Evolutionary conservation across 2,888 invertebrate species (phyloP).

Genomic region (Cerastis leucographa): DNA sequence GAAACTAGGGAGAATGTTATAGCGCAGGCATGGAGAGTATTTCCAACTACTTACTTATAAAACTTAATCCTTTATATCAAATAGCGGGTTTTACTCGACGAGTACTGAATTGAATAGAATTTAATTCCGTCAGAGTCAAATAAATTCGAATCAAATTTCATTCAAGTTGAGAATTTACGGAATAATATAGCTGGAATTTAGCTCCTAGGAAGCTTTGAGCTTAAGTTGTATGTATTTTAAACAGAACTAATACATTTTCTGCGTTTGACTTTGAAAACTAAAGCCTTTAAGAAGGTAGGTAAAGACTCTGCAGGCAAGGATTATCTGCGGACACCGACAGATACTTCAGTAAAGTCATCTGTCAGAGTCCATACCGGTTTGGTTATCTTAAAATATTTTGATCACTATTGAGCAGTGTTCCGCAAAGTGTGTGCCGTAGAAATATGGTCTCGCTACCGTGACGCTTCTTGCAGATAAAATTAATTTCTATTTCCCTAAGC

Average conservation of each 20-base stretch:
- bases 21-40: slow-evolving; percentile 29
- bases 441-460: too few species aligned
- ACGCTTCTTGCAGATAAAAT: too few species aligned
- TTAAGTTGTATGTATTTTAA: not conserved
- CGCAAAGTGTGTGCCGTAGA: too few species aligned
- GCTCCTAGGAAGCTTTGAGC: not conserved
- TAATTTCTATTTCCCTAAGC: too few species aligned
- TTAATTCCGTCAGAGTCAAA: not conserved
- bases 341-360: not conserved
- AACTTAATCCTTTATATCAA: slow-evolving; percentile 13
- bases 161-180: not conserved
- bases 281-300: not conserved
- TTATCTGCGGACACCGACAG: not conserved
- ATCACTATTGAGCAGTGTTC: too few species aligned
- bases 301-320: not conserved
- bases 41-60: slow-evolving; percentile 25
- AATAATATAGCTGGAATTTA: slow-evolving; percentile 4
- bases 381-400: not conserved
- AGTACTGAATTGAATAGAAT: not conserved
- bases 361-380: not conserved
- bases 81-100: not conserved
- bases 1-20: slow-evolving; percentile 23
- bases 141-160: not conserved
- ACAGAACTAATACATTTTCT: not conserved
- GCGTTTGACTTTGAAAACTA: not conserved